Conservation (phyloP, 2,888 invertebrate genomes). For the Carcina quercana region DNA sequence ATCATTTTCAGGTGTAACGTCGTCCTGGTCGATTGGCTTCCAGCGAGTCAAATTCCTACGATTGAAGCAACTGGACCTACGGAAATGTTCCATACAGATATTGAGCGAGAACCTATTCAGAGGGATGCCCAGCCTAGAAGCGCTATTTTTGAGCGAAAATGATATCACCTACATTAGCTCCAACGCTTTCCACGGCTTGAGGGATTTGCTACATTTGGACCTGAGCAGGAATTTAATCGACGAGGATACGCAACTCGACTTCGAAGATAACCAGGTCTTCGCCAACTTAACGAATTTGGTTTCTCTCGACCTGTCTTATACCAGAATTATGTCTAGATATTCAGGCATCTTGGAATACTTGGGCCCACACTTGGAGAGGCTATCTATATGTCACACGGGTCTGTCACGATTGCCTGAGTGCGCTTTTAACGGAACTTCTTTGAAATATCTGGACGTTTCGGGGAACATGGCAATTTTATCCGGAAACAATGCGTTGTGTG, state of each 20-base stretch:
- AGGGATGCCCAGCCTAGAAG: constrained; percentile 54
- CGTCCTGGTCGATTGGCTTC: constrained; percentile 41
- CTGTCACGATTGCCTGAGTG: constrained; percentile 40
- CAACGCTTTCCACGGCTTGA: constrained; percentile 49
- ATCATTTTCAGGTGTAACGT: constrained; percentile 18
- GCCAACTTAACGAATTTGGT: constrained; percentile 24
- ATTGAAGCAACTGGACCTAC: constrained; percentile 71
- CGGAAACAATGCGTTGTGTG: constrained; percentile 39
- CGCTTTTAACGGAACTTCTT: constrained; percentile 50
- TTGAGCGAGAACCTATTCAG: constrained; percentile 52
- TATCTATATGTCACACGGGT: constrained; percentile 60
- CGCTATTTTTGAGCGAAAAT: constrained; percentile 72
- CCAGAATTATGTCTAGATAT: constrained; percentile 29
- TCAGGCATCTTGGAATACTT: constrained; percentile 24
- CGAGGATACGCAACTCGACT: constrained; percentile 18
- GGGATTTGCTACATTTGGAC: constrained; percentile 62
- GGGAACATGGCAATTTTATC: constrained; percentile 59
- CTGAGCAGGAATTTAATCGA: constrained; percentile 56
- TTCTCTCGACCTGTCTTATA: constrained; percentile 46
- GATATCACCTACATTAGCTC: constrained; percentile 49
- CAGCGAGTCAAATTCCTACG: constrained; percentile 31
- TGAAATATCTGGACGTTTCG: constrained; percentile 71
- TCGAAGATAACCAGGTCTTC: constrained; percentile 26
- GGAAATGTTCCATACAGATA: constrained; percentile 67
- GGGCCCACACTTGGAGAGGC: constrained; percentile 29